Percentiles rank a stretch among this genome's conserved stretches.
Evolutionary conservation across 2,888 invertebrate species (phyloP).

Genomic region (Oegoconia quadripuncta): DNA sequence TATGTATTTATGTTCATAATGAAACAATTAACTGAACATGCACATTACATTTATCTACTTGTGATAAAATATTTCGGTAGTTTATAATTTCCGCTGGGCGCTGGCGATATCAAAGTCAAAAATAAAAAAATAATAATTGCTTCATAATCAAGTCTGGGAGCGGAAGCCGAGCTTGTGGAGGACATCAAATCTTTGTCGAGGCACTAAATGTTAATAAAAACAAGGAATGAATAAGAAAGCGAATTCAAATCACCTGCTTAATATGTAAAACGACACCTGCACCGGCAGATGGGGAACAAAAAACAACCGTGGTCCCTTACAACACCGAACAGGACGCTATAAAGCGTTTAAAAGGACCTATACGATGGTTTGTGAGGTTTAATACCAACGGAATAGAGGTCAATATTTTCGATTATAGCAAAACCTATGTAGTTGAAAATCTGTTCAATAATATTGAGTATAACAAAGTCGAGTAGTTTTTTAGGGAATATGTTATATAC

Average conservation of each 20-base stretch:
- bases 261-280: slow-evolving; percentile 71
- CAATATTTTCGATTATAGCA: too few species aligned
- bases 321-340: slow-evolving; percentile 35
- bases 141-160: slow-evolving; percentile 13
- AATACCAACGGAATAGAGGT: too few species aligned
- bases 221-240: slow-evolving; percentile 35
- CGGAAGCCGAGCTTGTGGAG: slow-evolving; percentile 10
- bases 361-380: slow-evolving; percentile 6
- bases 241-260: slow-evolving; percentile 72
- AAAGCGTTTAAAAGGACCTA: slow-evolving; percentile 3
- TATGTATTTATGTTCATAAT: neutral
- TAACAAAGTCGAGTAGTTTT: neutral
- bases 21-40: neutral
- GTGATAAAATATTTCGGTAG: slow-evolving; percentile 5
- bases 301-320: slow-evolving; percentile 44
- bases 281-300: slow-evolving; percentile 66
- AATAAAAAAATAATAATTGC: slow-evolving; percentile 11
- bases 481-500: slow-evolving; percentile 38
- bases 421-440: too few species aligned
- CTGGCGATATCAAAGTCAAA: slow-evolving; percentile 4
- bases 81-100: slow-evolving; percentile 10
- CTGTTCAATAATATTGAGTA: too few species aligned
- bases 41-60: too few species aligned
- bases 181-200: slow-evolving; percentile 14
- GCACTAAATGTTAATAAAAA: slow-evolving; percentile 2